Evolutionary conservation across 2,888 invertebrate genomes (phyloP).

Genomic region (Alloplasta piceator): DNA sequence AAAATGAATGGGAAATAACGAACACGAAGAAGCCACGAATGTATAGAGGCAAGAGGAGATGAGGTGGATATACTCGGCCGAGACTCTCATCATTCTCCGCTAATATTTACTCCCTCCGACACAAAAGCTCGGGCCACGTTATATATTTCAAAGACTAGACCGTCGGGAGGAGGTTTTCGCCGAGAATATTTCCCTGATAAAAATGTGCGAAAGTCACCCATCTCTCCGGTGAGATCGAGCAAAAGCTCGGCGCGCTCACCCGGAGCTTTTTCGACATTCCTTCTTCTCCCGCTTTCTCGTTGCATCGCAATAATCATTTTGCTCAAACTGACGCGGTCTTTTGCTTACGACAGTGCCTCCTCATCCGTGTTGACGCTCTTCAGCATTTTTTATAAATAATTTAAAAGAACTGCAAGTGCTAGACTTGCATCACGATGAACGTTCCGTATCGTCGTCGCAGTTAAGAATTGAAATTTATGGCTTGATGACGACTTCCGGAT

Average conservation of each 20-base stretch:
- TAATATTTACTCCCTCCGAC: constrained; percentile 79
- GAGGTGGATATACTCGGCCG: constrained; percentile 46
- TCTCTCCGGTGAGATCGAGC: constrained; percentile 56
- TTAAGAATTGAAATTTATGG: constrained; percentile 34
- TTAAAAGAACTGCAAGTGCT: constrained; percentile 37
- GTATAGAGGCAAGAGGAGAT: constrained; percentile 52
- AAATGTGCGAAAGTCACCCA: constrained; percentile 71
- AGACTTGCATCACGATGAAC: constrained; percentile 22
- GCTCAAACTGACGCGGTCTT: constrained; percentile 19
- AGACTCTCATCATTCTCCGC: constrained; percentile 80
- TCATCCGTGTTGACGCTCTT: constrained; percentile 17
- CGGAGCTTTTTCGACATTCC: constrained; percentile 42
- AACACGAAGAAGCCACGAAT: constrained; percentile 56
- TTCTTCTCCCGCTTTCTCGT: constrained; percentile 32
- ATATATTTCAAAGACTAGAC: constrained; percentile 66
- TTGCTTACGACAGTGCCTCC: constrained; percentile 7
- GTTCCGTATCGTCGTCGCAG: constrained; percentile 21
- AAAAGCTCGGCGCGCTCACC: constrained; percentile 37
- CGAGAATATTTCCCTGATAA: constrained; percentile 69
- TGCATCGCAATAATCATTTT: constrained; percentile 24
- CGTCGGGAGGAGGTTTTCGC: constrained; percentile 60
- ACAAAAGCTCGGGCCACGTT: constrained; percentile 73
- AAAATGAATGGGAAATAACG: constrained; percentile 69
- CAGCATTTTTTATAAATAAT: constrained; percentile 35
- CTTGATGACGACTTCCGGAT: not conserved